A percentile compares a stretch with the other conserved stretches of the same genome.
Evolutionary conservation across 1,140 invertebrate genomes (phyloP).

Genomic region (Nymphalis io): DNA sequence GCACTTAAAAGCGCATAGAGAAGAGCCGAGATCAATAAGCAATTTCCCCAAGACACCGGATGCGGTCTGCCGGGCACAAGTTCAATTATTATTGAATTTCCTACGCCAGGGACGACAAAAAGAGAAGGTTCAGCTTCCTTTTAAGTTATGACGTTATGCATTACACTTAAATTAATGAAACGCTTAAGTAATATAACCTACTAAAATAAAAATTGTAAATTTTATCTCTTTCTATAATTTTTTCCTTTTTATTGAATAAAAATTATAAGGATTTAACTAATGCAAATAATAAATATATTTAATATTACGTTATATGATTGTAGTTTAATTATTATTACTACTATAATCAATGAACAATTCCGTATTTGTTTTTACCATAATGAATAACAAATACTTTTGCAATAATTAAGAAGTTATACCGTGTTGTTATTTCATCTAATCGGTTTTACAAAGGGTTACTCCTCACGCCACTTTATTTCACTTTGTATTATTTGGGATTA

Average conservation of each 20-base stretch:
- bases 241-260: too few species aligned
- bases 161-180: neutral
- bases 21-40: conserved; percentile 62
- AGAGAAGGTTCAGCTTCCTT: conserved; percentile 45
- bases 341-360: too few species aligned
- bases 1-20: conserved; percentile 28
- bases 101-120: conserved; percentile 48
- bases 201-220: too few species aligned
- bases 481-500: conserved; percentile 43
- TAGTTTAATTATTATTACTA: too few species aligned
- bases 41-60: conserved; percentile 73
- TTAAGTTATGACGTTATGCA: conserved; percentile 11
- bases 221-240: too few species aligned
- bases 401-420: conserved; percentile 62
- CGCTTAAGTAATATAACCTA: neutral
- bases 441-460: conserved; percentile 52
- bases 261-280: too few species aligned
- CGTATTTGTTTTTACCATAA: conserved; percentile 67
- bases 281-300: too few species aligned
- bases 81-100: conserved; percentile 77
- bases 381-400: conserved; percentile 60
- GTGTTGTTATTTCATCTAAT: conserved; percentile 54
- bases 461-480: conserved; percentile 39
- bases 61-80: conserved; percentile 69
- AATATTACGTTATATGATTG: too few species aligned